Evolutionary conservation across 2,113 vertebrate species (phyloP).

Genomic region (Hydrolagus affinis): DNA sequence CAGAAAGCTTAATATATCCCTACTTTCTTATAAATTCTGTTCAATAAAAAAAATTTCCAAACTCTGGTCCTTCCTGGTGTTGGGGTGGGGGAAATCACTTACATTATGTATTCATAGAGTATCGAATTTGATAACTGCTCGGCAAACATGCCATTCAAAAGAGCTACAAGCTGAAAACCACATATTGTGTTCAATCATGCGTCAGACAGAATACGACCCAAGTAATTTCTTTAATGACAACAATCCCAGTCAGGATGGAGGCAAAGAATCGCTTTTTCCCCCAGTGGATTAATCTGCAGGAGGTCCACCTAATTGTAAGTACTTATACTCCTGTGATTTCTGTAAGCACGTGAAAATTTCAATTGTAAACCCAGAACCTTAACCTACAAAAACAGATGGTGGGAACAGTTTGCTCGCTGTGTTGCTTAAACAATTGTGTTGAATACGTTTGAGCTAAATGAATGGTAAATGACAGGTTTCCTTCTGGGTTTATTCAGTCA

Average conservation of each 20-base stretch:
- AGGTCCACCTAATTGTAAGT: conserved; percentile 52
- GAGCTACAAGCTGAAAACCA: neutral
- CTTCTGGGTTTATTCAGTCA: neutral
- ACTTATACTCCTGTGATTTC: conserved; percentile 51
- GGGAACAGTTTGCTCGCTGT: neutral
- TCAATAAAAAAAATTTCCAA: neutral
- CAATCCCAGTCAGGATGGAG: conserved; percentile 64
- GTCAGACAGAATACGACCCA: conserved; percentile 40
- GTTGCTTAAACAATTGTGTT: neutral
- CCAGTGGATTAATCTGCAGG: conserved; percentile 58
- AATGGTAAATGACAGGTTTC: neutral
- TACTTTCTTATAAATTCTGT: neutral
- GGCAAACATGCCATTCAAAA: conserved; percentile 12
- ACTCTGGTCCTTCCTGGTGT: neutral
- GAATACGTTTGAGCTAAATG: neutral
- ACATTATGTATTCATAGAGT: conserved; percentile 14
- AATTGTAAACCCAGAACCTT: conserved; percentile 36
- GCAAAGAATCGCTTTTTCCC: conserved; percentile 53
- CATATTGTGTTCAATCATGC: conserved; percentile 7
- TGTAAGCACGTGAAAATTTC: conserved; percentile 46
- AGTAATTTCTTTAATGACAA: conserved; percentile 65
- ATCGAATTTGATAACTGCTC: neutral
- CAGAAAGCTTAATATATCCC: neutral
- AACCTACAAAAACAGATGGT: conserved; percentile 18
- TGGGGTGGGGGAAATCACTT: neutral